Conservation (phyloP, 1,140 invertebrate genomes). For the Coenobita brevimanus region DNA sequence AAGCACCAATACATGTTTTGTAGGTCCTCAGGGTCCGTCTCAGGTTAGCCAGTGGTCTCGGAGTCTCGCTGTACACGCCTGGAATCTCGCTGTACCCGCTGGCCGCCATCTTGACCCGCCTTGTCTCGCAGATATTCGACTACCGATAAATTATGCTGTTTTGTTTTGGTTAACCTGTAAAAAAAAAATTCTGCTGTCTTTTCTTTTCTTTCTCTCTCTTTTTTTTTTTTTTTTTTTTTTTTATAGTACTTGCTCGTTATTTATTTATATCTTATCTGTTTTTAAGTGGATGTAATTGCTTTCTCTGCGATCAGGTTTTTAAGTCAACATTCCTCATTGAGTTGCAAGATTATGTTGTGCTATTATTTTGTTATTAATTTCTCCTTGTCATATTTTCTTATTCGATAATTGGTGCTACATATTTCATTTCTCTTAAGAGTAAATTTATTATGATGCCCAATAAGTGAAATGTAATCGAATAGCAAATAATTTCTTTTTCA, state of each 20-base stretch:
- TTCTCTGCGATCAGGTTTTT: background rate
- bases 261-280: background rate
- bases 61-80: constrained; percentile 30
- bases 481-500: too few species aligned
- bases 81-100: constrained; percentile 20
- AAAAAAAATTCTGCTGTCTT: background rate
- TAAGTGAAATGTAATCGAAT: too few species aligned
- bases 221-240: background rate
- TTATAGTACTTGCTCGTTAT: background rate
- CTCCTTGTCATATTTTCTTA: too few species aligned
- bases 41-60: constrained; percentile 2
- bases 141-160: background rate
- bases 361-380: background rate
- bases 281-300: background rate
- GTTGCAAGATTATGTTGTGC: too few species aligned
- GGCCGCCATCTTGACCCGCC: background rate
- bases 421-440: too few species aligned
- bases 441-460: too few species aligned
- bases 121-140: background rate
- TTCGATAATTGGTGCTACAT: too few species aligned
- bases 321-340: too few species aligned
- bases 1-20: background rate
- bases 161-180: background rate
- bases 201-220: background rate
- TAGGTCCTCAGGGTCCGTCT: constrained; percentile 14